Percentiles rank a stretch among this genome's conserved stretches.
Conservation (phyloP, 2,888 invertebrate species). For the Pandemis heparana region DNA sequence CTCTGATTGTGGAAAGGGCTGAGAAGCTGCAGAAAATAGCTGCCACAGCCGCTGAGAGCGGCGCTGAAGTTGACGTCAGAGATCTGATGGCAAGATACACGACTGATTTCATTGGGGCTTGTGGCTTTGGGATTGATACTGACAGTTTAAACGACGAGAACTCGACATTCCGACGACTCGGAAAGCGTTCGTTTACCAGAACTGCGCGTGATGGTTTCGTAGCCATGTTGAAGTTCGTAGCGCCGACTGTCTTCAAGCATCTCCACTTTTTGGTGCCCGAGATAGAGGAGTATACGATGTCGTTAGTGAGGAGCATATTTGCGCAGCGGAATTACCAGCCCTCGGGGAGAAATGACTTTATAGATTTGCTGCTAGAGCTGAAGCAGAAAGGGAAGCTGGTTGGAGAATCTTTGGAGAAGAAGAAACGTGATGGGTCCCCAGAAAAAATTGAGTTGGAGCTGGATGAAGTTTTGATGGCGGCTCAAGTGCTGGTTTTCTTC, state of each 20-base stretch:
- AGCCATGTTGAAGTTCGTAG: conserved; percentile 33
- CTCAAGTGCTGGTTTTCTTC: conserved; percentile 60
- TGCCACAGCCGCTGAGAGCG: conserved; percentile 45
- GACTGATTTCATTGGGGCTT: conserved; percentile 58
- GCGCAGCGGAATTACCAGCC: conserved; percentile 54
- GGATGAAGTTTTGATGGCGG: conserved; percentile 56
- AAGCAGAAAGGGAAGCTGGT: conserved; percentile 55
- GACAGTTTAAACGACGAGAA: conserved; percentile 55
- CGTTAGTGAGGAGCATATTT: conserved; percentile 52
- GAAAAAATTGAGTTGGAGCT: conserved; percentile 53
- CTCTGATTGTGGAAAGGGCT: conserved; percentile 54
- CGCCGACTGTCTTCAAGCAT: conserved; percentile 51
- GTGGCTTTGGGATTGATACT: conserved; percentile 58
- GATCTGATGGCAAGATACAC: conserved; percentile 60
- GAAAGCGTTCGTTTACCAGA: conserved; percentile 49
- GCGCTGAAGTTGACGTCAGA: conserved; percentile 51
- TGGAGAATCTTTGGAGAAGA: conserved; percentile 51
- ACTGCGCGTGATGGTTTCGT: conserved; percentile 39
- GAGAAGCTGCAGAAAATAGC: conserved; percentile 52
- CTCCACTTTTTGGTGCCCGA: conserved; percentile 47
- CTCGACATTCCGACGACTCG: conserved; percentile 54
- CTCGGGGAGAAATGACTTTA: conserved; percentile 58
- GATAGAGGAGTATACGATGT: conserved; percentile 49
- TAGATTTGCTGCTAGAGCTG: conserved; percentile 60
- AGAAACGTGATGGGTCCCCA: conserved; percentile 51